Evolutionary conservation across 1,140 invertebrate species (phyloP).

Genomic region (Carposina sasakii): DNA sequence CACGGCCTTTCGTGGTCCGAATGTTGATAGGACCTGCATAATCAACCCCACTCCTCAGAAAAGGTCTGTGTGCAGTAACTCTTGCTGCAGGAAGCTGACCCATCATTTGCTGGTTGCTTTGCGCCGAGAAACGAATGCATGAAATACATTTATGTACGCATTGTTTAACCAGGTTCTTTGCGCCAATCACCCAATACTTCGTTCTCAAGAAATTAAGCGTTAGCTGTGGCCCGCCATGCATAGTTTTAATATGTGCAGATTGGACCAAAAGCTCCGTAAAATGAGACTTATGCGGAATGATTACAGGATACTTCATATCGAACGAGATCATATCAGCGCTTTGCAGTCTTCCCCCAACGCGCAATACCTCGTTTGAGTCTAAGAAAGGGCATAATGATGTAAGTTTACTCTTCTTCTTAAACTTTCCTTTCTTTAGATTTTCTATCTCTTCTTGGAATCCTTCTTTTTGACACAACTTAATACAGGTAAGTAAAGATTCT

Average conservation of each 20-base stretch:
- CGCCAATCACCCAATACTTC: slow-evolving; percentile 39
- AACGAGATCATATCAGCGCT: too few relatives aligned
- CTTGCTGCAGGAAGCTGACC: not conserved
- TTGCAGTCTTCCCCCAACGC: slow-evolving; percentile 6
- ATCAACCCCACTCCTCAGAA: slow-evolving; percentile 22
- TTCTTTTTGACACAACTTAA: not conserved
- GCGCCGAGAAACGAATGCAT: slow-evolving; percentile 15
- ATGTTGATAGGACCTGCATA: slow-evolving; percentile 32
- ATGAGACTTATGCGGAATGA: slow-evolving; percentile 17
- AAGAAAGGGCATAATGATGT: slow-evolving; percentile 4
- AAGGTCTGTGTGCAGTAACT: not conserved
- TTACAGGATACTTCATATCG: slow-evolving; percentile 18
- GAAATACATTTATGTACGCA: slow-evolving; percentile 31
- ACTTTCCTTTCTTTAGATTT: not conserved
- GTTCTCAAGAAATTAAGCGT: slow-evolving; percentile 29
- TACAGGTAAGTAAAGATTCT: slow-evolving; percentile 1
- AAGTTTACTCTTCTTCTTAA: slow-evolving; percentile 1
- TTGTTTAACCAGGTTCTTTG: slow-evolving; percentile 17
- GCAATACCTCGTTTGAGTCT: not conserved
- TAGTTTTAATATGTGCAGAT: slow-evolving; percentile 29
- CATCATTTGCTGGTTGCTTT: not conserved
- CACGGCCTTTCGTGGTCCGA: slow-evolving; percentile 13
- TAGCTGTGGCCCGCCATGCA: slow-evolving; percentile 40
- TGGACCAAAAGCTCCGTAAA: slow-evolving; percentile 23
- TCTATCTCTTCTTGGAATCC: not conserved